Conservation (phyloP, 1,140 invertebrate genomes). For the Drosophila simulans region DNA sequence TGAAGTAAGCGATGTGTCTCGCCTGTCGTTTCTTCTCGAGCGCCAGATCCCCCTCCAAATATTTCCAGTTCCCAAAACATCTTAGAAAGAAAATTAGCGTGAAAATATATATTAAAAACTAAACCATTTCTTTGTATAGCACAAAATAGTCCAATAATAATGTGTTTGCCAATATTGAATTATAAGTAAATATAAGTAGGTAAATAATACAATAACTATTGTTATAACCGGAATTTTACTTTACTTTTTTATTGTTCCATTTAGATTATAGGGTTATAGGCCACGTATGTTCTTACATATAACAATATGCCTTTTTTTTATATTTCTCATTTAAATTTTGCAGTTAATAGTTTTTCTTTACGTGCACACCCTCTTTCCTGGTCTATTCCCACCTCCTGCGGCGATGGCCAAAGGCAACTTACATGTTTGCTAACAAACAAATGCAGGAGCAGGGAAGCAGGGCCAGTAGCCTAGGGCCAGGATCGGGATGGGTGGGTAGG, state of each 20-base stretch:
- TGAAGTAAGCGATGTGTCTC: slow-evolving; percentile 64
- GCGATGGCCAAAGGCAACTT: slow-evolving; percentile 78
- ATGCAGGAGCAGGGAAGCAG: slow-evolving; percentile 56
- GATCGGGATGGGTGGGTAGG: background rate
- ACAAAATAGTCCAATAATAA: no score
- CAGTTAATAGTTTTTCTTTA: slow-evolving; percentile 4
- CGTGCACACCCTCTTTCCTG: slow-evolving; percentile 6
- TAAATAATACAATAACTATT: no score
- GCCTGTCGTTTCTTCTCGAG: slow-evolving; percentile 30
- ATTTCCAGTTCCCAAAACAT: background rate
- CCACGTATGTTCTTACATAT: no score
- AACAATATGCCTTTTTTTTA: background rate
- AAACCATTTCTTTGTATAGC: no score
- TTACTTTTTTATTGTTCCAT: no score
- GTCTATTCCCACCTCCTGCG: slow-evolving; percentile 31
- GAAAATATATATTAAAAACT: background rate
- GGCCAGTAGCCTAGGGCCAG: slow-evolving; percentile 38
- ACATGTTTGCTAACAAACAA: slow-evolving; percentile 83
- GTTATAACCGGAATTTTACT: no score
- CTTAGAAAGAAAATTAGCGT: background rate
- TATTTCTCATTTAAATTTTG: background rate
- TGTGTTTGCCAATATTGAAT: no score
- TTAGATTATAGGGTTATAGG: no score
- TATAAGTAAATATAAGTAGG: no score
- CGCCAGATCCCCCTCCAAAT: slow-evolving; percentile 16